Evolutionary conservation across 2,113 vertebrate genomes (phyloP), one percentile per base, ranked within the genome.

Genomic region (Siniperca knerii): DNA sequence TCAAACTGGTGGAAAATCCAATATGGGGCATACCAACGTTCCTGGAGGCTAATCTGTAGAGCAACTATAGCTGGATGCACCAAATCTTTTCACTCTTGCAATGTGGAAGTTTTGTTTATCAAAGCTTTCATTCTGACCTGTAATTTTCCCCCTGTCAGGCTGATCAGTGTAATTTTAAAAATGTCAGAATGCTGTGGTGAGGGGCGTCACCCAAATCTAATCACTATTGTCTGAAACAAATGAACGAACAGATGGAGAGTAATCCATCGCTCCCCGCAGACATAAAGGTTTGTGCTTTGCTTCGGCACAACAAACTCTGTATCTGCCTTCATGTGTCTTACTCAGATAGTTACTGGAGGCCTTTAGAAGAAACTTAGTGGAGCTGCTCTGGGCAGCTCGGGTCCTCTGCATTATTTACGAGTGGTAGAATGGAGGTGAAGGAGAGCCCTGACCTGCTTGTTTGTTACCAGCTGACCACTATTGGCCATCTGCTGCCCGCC

Each of bases 401-500:
- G 72, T 71, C 65, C 70, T 62, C 68, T 93, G 83, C 87, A 91
- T 90, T 92, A 94, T 93, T 90, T 85, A 94, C 91, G 84, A 89
- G 74, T 37, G 66, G 58, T 76, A 67, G 87, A 74, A 76, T 21
- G 54, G 79, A 83, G 83, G 84, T 83, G 84, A 75, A 89, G 84
- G 87, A 87, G 69, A 86, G 87, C 29, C 57, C 86, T 92, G 91
- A 92, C 93, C 92, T 79, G 90, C 87, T 81, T 91, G 91, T 94
- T 92, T 92, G 75, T 86, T 88, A 92, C 88, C 85, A 91, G 88
- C 87, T 92, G 91, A 94, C 91, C 91, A 90, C 89, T 83, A 83
- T 84, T 89, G 92, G 87, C 94, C 95, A 95, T 95, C 94, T 95
- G 94, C 89, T 92, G 76, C 79, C 88, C 6, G 57, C 84, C 67